Evolutionary conservation across 30 jellyfish, hydroid and myxozoan genomes (phyloP), one percentile per base, ranked within the genome.

Genomic region (Aurelia sp.): DNA sequence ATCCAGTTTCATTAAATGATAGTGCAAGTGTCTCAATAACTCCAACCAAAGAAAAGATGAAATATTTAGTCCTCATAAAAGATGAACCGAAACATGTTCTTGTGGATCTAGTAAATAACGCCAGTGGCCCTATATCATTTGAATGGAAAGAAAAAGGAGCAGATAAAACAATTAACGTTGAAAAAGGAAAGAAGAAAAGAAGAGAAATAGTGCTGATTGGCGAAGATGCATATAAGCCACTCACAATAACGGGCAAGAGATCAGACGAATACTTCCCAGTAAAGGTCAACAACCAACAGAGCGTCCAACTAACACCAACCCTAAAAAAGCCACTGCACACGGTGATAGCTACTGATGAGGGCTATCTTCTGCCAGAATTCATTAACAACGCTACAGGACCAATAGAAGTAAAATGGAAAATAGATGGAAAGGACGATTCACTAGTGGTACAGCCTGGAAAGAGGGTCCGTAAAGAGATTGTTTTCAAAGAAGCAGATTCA

Each of bases 301-400:
- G 33, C 23, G 33, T 59, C 13, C 4, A 59, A 5, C 16, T 59
- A 6, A 59, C 69, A 59, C 69, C 69, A 18, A 12, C 69, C 1
- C 13, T 59, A 12, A 6, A 59, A 59, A 59, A 59, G 33, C 69
- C 69, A n/a, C 12, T 59, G 33, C 22, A 59, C 33, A 59, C 69
- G 4, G 69, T 59, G 16, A 18, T 70, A 3, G 91, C 91, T 16
- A 72, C 30, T 11, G 62, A 27, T 23, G 20, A 6, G n/a, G 21
- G 57, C 35, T 60, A 15, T 33, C 33, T 72, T 64, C 72, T 44
- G 23, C 22, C 72, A 23, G 70, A 82, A 11, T 58, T 82, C 55
- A 20, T 31, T 8, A 82, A 82, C 59, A 47, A 82, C 2, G 91
- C 78, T 11, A 59, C 79, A 12, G 78, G 37, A 11, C 85, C 30